Percentiles rank a stretch among this genome's conserved stretches.
phyloP scores from a whole-genome alignment of 2,113 vertebrate genomes.

The Scomber scombrus region DNA sequence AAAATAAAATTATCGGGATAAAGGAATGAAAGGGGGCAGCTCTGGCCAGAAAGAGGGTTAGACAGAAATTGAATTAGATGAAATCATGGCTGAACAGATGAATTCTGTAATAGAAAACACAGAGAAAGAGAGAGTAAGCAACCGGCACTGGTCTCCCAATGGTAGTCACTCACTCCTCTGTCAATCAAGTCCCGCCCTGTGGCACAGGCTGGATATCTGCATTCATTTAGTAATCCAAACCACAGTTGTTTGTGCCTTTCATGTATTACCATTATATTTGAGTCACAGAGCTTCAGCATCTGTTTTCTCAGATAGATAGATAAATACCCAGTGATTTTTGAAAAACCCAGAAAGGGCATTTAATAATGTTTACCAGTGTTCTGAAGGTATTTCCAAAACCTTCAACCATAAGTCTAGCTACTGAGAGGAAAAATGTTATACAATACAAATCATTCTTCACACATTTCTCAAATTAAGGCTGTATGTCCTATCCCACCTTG shows the following conservation, averaged over 20 bases:
- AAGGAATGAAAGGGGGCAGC: conserved; percentile 63
- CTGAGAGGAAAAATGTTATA: too few species aligned
- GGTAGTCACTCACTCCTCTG: conserved; percentile 27
- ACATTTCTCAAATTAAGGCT: not conserved
- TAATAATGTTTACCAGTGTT: too few species aligned
- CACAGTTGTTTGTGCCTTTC: conserved; percentile 1
- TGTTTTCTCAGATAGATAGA: not conserved
- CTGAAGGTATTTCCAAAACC: too few species aligned
- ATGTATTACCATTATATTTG: not conserved
- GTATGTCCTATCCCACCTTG: not conserved
- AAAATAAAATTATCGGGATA: conserved; percentile 65
- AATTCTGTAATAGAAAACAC: conserved; percentile 59
- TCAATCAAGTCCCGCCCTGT: conserved; percentile 46
- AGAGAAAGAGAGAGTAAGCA: conserved; percentile 11
- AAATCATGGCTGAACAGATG: conserved; percentile 68
- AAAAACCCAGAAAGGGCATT: too few species aligned
- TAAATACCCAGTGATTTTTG: too few species aligned
- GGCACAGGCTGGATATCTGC: conserved; percentile 28
- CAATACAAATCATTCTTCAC: too few species aligned
- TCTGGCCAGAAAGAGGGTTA: conserved; percentile 51
- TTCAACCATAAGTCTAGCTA: too few species aligned
- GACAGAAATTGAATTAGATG: conserved; percentile 75
- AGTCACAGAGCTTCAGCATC: not conserved
- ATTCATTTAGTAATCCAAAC: conserved; percentile 26
- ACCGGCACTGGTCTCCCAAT: conserved; percentile 16